Evolutionary conservation across 1,140 invertebrate genomes (phyloP), one percentile per base, ranked within the genome.

Genomic region (Drosophila carrolli): DNA sequence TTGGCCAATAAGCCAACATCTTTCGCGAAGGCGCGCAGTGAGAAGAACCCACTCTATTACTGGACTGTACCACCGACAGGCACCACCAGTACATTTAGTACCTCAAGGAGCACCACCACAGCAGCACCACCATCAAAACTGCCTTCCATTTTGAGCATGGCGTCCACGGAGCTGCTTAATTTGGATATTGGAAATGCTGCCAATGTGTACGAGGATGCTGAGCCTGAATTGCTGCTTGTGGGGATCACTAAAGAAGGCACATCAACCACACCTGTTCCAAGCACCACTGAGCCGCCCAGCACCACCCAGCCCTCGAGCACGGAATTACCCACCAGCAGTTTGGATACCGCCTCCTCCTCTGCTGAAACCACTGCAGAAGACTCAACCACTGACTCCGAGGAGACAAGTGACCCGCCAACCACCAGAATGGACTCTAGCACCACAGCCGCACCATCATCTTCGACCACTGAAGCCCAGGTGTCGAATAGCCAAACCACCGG

Each of bases 11-110:
- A 70, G 7, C 59, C 67, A 32, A 5, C 51, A 8, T 47, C 46
- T 32, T 56, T 75, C 4, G 77, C 74, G 27, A 81, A 81, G 38
- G 29, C 51, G 11, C 16, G 65, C 4, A 27, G n/a, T 8, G 71
- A 48, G 2, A 83, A 73, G 11, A 44, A 57, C 48, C 58, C 40
- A 0, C 38, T 37, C 29, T 14, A 53, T 8, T 43, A 40, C 19
- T 51, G 29, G 38, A 23, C 1, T 23, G 57, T 13, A 14, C 5
- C 11, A 14, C n/a, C 32, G 16, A 41, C 5, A 19, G 11, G 13
- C 11, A n/a, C 40, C 6, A 48, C 4, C 16, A 41, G 13, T 4
- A 11, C 1, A 3, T 4, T 13, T 5, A 50, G n/a, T 5, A n/a
- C 55, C 0, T 38, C 65, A 13, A 55, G 46, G 9, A 70, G 41